Evolutionary conservation across 2,113 vertebrate genomes (phyloP).

Genomic region (Ellobius talpinus): DNA sequence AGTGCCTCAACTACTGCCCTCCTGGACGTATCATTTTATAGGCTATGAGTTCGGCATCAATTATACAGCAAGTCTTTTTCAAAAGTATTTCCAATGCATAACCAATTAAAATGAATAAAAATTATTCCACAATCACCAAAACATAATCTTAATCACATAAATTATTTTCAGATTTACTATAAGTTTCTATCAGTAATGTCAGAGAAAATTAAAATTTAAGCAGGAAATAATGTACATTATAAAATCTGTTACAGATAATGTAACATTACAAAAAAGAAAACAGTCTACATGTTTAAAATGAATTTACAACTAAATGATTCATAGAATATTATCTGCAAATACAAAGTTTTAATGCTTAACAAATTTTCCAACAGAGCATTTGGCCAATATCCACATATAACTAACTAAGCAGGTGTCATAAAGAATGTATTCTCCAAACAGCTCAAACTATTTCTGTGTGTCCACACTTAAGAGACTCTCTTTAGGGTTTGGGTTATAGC

Average conservation of each 20-base stretch:
- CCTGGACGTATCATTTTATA: background rate
- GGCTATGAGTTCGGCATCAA: background rate
- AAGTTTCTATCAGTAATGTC: slow-evolving; percentile 38
- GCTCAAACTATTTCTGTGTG: slow-evolving; percentile 46
- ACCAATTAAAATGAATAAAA: slow-evolving; percentile 53
- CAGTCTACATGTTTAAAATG: slow-evolving; percentile 19
- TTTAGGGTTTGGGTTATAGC: background rate
- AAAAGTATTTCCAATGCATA: slow-evolving; percentile 32
- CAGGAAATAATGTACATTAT: slow-evolving; percentile 32
- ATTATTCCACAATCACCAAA: slow-evolving; percentile 8
- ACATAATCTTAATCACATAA: slow-evolving; percentile 37
- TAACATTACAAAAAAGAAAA: slow-evolving; percentile 25
- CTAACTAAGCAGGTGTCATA: background rate
- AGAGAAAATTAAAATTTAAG: slow-evolving; percentile 49
- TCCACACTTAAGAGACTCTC: slow-evolving; percentile 44
- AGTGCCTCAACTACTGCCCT: background rate
- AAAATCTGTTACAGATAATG: slow-evolving; percentile 8
- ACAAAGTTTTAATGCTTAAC: slow-evolving; percentile 29
- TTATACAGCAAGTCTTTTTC: slow-evolving; percentile 24
- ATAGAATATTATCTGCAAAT: slow-evolving; percentile 1
- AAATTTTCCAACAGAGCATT: slow-evolving; percentile 38
- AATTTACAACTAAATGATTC: slow-evolving; percentile 7
- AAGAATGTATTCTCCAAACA: background rate
- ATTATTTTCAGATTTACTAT: slow-evolving; percentile 38
- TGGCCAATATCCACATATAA: slow-evolving; percentile 26